phyloP scores from a whole-genome alignment of 2,888 invertebrate species.

The Lithodes maja region DNA sequence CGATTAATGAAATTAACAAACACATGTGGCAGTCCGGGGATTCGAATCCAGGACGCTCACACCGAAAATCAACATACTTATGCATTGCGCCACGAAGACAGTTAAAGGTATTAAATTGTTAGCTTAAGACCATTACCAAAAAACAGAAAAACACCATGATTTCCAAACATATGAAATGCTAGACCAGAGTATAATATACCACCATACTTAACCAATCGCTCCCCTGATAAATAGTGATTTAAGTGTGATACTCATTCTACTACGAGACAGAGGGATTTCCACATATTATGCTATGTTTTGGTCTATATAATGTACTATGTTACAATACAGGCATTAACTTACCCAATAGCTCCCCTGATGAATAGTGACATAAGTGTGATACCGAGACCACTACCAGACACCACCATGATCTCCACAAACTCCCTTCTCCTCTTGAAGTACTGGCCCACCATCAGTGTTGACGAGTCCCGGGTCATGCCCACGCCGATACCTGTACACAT shows the following conservation, averaged over 20 bases:
- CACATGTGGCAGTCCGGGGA: too few relatives aligned
- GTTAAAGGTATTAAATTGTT: too few relatives aligned
- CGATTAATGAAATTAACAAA: too few relatives aligned
- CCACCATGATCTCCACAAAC: constrained; percentile 90
- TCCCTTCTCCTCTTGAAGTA: constrained; percentile 90
- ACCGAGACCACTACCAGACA: constrained; percentile 89
- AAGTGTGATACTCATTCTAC: constrained; percentile 87
- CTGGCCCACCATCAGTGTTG: constrained; percentile 91
- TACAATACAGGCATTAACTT: constrained; percentile 71
- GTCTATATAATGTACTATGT: too few relatives aligned
- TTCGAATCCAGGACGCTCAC: too few relatives aligned
- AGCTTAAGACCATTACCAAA: too few relatives aligned
- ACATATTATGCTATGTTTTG: too few relatives aligned
- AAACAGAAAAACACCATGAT: too few relatives aligned
- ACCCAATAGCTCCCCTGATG: constrained; percentile 87
- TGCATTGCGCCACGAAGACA: too few relatives aligned
- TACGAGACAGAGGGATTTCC: constrained; percentile 80
- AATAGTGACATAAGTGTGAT: constrained; percentile 89
- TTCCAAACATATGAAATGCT: too few relatives aligned
- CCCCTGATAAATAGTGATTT: constrained; percentile 88
- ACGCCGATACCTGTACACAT: constrained; percentile 82
- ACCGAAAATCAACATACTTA: too few relatives aligned
- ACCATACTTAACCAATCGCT: constrained; percentile 81
- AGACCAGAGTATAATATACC: too few relatives aligned
- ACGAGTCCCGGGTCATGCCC: constrained; percentile 89